Evolutionary conservation across 2,888 invertebrate genomes (phyloP).

Genomic region (Drosophila buzzatii): DNA sequence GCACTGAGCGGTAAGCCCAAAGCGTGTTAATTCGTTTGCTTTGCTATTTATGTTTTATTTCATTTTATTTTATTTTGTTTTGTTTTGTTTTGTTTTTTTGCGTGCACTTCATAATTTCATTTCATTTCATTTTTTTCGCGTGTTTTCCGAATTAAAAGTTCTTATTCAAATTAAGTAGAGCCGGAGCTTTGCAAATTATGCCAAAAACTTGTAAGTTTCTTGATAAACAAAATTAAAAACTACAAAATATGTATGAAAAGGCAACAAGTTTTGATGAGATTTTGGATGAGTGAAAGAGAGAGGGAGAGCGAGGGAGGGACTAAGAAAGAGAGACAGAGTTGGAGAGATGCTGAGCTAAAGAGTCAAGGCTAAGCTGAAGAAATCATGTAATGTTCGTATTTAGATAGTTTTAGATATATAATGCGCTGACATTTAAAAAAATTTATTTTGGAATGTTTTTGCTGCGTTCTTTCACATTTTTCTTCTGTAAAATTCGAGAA

Average conservation of each 20-base stretch:
- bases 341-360: not conserved
- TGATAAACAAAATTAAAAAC: constrained; percentile 38
- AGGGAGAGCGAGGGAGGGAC: not conserved
- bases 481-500: too few species aligned
- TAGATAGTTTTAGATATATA: not conserved
- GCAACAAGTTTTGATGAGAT: constrained; percentile 28
- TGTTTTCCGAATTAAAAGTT: constrained; percentile 54
- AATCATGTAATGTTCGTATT: not conserved
- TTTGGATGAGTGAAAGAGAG: not conserved
- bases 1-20: constrained; percentile 17
- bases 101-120: constrained; percentile 49
- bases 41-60: constrained; percentile 44
- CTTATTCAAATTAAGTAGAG: constrained; percentile 60
- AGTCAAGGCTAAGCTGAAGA: not conserved
- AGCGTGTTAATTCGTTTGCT: constrained; percentile 75
- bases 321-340: not conserved
- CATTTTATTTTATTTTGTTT: constrained; percentile 16
- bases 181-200: constrained; percentile 40
- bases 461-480: too few species aligned
- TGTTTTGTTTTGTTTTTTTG: not conserved
- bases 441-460: not conserved
- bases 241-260: constrained; percentile 3
- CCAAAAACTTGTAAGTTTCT: constrained; percentile 36
- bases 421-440: not conserved
- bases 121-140: constrained; percentile 30